A percentile compares a stretch with the other conserved stretches of the same genome.
phyloP scores from a whole-genome alignment of 37 sponge, comb jelly and placozoan species.

The Eunapius fragilis region DNA sequence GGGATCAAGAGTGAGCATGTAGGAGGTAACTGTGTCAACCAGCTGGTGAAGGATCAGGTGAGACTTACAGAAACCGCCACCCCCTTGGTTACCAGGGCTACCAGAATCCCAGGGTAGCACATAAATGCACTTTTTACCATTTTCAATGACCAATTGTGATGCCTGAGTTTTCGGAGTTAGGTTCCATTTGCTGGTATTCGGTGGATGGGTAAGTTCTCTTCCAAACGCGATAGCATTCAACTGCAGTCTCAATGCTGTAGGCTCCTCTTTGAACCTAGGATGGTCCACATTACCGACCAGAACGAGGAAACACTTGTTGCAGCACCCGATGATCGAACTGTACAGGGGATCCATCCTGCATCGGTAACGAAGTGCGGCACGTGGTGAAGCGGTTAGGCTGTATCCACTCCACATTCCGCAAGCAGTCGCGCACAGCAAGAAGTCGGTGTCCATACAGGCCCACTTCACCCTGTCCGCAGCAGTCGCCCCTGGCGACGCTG shows the following conservation, averaged over 20 bases:
- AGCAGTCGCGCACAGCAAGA: constrained; percentile 28
- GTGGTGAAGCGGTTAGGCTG: not conserved
- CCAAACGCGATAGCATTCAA: not conserved
- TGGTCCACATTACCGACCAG: not conserved
- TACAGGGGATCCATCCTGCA: constrained; percentile 28
- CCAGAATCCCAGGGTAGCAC: too few relatives aligned
- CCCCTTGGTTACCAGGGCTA: too few relatives aligned
- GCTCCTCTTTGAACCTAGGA: not conserved
- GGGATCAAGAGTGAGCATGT: not conserved
- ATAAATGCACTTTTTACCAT: too few relatives aligned
- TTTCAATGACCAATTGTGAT: not conserved
- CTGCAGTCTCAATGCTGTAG: not conserved
- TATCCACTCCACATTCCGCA: constrained; percentile 51
- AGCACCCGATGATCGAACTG: constrained; percentile 29
- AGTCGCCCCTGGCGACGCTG: not conserved
- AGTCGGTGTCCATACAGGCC: not conserved
- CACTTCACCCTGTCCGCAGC: constrained; percentile 34
- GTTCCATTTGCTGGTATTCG: not conserved
- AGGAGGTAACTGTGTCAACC: constrained; percentile 11
- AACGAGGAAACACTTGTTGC: constrained; percentile 29
- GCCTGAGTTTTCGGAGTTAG: not conserved
- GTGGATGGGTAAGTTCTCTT: not conserved
- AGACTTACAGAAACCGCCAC: not conserved
- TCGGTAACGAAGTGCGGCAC: not conserved
- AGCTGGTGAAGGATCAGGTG: constrained; percentile 42